Percentiles rank a stretch among this genome's conserved stretches.
Conservation (phyloP, 2,888 invertebrate genomes). For the Pteria penguin region DNA sequence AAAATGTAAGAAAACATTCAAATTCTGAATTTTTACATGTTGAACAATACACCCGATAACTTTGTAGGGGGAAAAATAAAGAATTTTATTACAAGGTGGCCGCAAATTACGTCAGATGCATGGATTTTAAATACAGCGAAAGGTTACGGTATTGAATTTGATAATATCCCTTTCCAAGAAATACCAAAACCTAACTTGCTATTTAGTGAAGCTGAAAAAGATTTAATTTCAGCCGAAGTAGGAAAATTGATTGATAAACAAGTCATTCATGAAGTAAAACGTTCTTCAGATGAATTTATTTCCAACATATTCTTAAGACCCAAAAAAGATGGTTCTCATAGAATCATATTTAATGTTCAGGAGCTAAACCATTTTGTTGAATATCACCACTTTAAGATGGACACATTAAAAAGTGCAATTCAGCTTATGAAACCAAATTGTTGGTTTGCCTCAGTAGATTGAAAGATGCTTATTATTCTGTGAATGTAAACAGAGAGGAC, state of each 20-base stretch:
- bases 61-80: conserved; percentile 14
- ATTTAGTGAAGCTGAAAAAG: neutral
- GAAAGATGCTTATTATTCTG: too few species aligned
- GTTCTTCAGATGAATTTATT: conserved; percentile 17
- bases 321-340: conserved; percentile 29
- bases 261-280: neutral
- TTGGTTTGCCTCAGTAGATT: conserved; percentile 42
- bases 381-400: conserved; percentile 50
- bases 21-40: too few species aligned
- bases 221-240: neutral
- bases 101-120: conserved; percentile 9
- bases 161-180: conserved; percentile 8
- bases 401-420: conserved; percentile 41
- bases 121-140: conserved; percentile 8
- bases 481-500: conserved; percentile 23
- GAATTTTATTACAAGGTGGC: neutral
- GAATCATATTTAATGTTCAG: conserved; percentile 47
- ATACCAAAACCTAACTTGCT: neutral
- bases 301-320: conserved; percentile 44
- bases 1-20: too few species aligned
- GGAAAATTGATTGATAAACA: neutral
- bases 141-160: conserved; percentile 8
- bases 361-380: conserved; percentile 38
- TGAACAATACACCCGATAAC: conserved; percentile 6
- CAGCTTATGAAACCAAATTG: conserved; percentile 35